These are phyloP conservation scores for Laterallus jamaicensis DNA, from an alignment of 2,113 vertebrate genomes.

Conservation along the genomic window DNA sequence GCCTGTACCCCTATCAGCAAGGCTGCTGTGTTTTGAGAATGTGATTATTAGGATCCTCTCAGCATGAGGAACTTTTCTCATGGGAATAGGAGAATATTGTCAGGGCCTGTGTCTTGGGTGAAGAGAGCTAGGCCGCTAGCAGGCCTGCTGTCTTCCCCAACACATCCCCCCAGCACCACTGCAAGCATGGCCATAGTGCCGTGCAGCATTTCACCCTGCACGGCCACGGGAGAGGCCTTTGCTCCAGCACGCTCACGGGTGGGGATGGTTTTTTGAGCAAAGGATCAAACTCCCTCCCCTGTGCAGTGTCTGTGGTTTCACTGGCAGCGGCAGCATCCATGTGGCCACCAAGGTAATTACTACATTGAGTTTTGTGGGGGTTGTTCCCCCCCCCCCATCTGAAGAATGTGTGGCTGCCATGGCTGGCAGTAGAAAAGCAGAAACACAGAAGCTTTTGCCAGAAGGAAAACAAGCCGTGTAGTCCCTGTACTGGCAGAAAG, in stretches of 20 bases:
- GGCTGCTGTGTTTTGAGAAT: no score
- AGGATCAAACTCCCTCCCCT: background rate
- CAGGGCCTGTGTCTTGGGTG: no score
- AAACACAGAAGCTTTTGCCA: background rate
- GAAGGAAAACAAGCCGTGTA: background rate
- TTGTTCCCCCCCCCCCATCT: background rate
- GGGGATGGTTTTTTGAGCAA: background rate
- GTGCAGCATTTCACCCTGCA: background rate
- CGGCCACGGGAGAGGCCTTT: accelerated
- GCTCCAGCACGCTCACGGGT: accelerated
- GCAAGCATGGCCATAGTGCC: accelerated
- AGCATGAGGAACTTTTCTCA: no score
- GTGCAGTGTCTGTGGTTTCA: background rate
- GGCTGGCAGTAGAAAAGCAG: background rate
- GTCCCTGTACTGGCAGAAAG: background rate
- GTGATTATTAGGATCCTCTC: no score
- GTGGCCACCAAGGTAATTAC: accelerated
- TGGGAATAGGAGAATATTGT: no score
- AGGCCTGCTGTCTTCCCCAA: no score
- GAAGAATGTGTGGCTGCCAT: background rate
- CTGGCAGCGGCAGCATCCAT: accelerated
- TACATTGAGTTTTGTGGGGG: background rate
- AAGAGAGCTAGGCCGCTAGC: no score
- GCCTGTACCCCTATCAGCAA: no score
- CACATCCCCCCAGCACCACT: background rate